Conservation (phyloP, 2,797 vertebrate genomes). For the Mionectes olivaceus region DNA sequence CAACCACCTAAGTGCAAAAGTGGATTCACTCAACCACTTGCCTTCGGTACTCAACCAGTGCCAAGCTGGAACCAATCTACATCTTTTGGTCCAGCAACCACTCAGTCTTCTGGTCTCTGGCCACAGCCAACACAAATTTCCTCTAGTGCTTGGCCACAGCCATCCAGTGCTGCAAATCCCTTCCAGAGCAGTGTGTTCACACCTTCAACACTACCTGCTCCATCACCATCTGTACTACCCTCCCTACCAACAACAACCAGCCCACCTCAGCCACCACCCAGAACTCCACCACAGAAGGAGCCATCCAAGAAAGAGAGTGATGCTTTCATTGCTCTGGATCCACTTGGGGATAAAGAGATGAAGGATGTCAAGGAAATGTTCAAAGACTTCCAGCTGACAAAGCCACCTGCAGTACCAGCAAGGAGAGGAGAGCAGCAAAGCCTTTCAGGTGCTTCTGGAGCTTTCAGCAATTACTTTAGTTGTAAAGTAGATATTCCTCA, state of each 20-base stretch:
- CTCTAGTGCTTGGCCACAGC: conserved; percentile 79
- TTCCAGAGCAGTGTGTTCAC: conserved; percentile 83
- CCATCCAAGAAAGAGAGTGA: conserved; percentile 82
- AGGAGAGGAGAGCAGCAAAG: conserved; percentile 80
- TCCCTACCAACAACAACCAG: conserved; percentile 8
- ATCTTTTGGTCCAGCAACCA: conserved; percentile 69
- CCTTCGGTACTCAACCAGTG: conserved; percentile 77
- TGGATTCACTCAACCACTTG: conserved; percentile 76
- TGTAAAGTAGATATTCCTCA: conserved; percentile 84
- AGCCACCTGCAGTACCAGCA: conserved; percentile 89
- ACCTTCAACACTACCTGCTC: conserved; percentile 41
- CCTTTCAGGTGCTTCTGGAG: conserved; percentile 55
- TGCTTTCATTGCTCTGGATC: conserved; percentile 92
- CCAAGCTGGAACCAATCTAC: conserved; percentile 85
- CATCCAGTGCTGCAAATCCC: conserved; percentile 80
- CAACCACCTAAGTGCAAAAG: neutral
- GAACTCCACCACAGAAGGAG: conserved; percentile 79
- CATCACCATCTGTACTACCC: conserved; percentile 60
- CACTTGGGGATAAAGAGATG: conserved; percentile 91
- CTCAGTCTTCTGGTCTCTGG: conserved; percentile 82
- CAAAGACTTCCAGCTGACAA: conserved; percentile 92
- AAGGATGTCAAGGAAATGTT: conserved; percentile 96
- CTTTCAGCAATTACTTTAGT: conserved; percentile 86
- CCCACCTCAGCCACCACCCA: conserved; percentile 86
- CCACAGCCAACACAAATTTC: conserved; percentile 65